phyloP scores from a whole-genome alignment of 2,113 vertebrate species.

The Polyodon spathula region DNA sequence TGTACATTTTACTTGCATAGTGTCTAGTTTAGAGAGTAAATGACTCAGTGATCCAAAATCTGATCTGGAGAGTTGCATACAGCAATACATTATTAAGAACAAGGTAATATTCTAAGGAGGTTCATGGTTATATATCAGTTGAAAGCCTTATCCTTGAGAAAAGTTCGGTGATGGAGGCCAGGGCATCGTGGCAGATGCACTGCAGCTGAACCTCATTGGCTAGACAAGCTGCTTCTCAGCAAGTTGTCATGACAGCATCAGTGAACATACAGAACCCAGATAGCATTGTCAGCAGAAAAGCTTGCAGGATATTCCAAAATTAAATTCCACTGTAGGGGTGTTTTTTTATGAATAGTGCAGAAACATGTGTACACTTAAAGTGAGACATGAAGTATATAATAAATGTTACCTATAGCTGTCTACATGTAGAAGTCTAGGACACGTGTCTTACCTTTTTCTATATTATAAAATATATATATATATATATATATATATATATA shows the following conservation, averaged over 20 bases:
- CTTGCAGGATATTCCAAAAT: background rate
- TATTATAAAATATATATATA: background rate
- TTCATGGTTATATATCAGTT: background rate
- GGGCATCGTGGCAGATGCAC: background rate
- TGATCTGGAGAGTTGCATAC: background rate
- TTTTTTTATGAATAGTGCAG: too few species aligned
- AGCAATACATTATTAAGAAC: background rate
- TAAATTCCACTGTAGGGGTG: too few species aligned
- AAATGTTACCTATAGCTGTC: background rate
- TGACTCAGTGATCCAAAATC: too few species aligned
- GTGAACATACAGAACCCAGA: background rate
- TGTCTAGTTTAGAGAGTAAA: too few species aligned
- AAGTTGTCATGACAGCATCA: background rate
- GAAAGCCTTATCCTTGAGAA: background rate
- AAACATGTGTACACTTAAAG: too few species aligned
- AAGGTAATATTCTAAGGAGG: background rate
- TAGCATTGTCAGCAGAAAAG: background rate
- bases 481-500: too few species aligned
- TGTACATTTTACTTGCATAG: too few species aligned
- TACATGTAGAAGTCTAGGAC: background rate
- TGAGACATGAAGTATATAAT: too few species aligned
- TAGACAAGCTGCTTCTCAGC: conserved; percentile 1
- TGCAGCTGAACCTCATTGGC: background rate
- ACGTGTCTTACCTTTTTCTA: background rate
- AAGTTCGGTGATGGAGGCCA: background rate